Conservation (phyloP, 2,797 vertebrate genomes). For the Petrocephalus sullivani region DNA sequence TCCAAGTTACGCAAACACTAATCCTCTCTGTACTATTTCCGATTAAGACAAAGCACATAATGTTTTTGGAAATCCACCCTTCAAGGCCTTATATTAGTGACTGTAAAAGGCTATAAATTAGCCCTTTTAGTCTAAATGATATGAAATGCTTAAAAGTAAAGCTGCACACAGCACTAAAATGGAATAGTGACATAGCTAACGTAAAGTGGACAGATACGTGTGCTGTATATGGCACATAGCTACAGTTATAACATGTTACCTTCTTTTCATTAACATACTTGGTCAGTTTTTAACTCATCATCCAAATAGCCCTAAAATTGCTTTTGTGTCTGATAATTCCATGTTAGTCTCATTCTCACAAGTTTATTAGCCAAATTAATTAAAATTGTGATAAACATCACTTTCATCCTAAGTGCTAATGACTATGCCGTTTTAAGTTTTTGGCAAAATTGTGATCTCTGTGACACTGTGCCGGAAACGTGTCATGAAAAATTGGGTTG, state of each 20-base stretch:
- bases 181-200: neutral
- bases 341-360: neutral
- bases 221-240: neutral
- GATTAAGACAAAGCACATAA: neutral
- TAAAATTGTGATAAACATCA: neutral
- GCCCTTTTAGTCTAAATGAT: neutral
- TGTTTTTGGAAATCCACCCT: neutral
- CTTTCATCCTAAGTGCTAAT: neutral
- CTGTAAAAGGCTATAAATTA: neutral
- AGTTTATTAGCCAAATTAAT: neutral
- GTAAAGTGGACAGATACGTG: neutral
- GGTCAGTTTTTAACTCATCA: neutral
- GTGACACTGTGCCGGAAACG: neutral
- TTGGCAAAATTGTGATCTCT: neutral
- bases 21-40: neutral
- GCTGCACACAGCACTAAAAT: neutral
- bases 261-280: neutral
- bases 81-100: neutral
- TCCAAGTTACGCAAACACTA: neutral
- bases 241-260: neutral
- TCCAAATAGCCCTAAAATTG: neutral
- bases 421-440: neutral
- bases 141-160: neutral
- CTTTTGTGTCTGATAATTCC: neutral
- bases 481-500: neutral